Conservation (phyloP, 2,113 vertebrate species). For the Melanostigma gelatinosum region DNA sequence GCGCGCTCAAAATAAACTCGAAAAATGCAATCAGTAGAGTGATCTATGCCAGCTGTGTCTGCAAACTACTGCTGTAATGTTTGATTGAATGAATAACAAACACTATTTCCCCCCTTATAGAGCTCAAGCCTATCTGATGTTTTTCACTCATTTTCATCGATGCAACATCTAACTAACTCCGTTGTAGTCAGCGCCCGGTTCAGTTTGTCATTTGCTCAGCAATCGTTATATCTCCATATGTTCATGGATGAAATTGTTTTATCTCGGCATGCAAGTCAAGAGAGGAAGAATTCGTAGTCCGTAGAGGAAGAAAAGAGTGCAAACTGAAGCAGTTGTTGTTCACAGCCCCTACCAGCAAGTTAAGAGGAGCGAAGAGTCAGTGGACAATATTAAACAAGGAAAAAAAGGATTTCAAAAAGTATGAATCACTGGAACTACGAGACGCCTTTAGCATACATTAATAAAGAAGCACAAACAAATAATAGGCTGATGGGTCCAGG, state of each 20-base stretch:
- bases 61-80: neutral
- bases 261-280: neutral
- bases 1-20: conserved; percentile 48
- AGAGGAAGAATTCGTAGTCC: neutral
- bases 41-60: neutral
- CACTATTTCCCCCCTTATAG: neutral
- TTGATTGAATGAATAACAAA: neutral
- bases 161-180: neutral
- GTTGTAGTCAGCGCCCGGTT: neutral
- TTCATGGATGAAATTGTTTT: neutral
- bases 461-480: neutral
- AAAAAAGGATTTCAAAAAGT: neutral
- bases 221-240: neutral
- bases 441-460: neutral
- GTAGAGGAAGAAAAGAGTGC: neutral
- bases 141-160: neutral
- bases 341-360: neutral
- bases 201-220: neutral
- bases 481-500: neutral
- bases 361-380: neutral
- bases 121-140: neutral
- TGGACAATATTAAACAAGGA: neutral
- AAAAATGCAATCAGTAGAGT: neutral
- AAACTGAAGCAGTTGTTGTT: neutral
- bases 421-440: neutral